phyloP scores from a whole-genome alignment of 2,888 invertebrate genomes.

The Blastobasis lacticolella region DNA sequence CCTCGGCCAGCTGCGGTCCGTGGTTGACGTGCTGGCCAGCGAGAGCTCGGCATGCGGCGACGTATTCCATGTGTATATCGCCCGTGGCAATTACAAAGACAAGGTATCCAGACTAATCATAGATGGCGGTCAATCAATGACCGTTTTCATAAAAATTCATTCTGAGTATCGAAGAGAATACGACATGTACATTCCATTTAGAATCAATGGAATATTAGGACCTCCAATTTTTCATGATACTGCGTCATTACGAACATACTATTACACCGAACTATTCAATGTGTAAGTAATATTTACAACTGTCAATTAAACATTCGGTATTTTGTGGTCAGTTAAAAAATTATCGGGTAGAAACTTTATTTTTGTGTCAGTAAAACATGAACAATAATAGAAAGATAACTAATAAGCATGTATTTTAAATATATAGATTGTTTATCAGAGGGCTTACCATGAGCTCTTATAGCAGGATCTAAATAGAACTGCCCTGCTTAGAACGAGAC shows the following conservation, averaged over 20 bases:
- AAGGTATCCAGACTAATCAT: conserved; percentile 39
- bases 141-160: conserved; percentile 49
- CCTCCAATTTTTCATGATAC: conserved; percentile 50
- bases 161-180: conserved; percentile 63
- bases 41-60: conserved; percentile 36
- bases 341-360: too few species aligned
- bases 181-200: conserved; percentile 73
- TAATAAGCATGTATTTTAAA: too few species aligned
- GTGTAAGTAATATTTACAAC: conserved; percentile 32
- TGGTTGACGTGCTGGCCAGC: conserved; percentile 43
- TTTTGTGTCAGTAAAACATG: too few species aligned
- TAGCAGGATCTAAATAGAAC: too few species aligned
- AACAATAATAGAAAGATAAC: too few species aligned
- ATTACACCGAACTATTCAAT: conserved; percentile 46
- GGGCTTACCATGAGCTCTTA: too few species aligned
- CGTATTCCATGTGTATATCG: conserved; percentile 47
- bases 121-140: conserved; percentile 50
- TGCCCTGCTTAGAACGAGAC: too few species aligned
- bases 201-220: conserved; percentile 74
- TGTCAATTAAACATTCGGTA: not conserved
- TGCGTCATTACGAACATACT: conserved; percentile 41
- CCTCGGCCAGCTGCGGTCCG: conserved; percentile 32
- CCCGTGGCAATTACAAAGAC: conserved; percentile 49
- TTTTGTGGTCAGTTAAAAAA: too few species aligned
- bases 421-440: too few species aligned